phyloP scores from a whole-genome alignment of 2,113 vertebrate species.

The Alosa alosa region DNA sequence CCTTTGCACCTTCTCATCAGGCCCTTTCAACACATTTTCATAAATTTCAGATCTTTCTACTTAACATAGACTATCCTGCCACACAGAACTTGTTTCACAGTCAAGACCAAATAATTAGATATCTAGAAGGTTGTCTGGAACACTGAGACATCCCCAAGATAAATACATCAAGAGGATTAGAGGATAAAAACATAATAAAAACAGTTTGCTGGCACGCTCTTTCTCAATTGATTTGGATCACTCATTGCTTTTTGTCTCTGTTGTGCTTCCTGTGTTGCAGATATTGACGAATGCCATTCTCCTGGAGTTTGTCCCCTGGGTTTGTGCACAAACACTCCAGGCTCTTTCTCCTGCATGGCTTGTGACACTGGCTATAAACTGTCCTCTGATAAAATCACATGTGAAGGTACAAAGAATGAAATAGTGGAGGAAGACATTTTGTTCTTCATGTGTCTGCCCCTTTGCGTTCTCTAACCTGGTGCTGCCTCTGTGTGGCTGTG shows the following conservation, averaged over 20 bases:
- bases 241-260: constrained; percentile 31
- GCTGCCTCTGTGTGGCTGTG: not conserved
- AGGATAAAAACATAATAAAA: not conserved
- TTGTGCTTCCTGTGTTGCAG: constrained; percentile 29
- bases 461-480: not conserved
- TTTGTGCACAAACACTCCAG: constrained; percentile 33
- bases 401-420: constrained; percentile 69
- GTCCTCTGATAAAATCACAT: constrained; percentile 60
- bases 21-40: constrained; percentile 64
- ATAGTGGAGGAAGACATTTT: not conserved
- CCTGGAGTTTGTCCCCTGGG: not conserved
- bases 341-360: constrained; percentile 76
- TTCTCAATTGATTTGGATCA: not conserved
- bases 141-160: not conserved
- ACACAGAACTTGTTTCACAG: not conserved
- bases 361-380: constrained; percentile 69
- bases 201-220: not conserved
- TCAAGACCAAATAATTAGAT: not conserved
- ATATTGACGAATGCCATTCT: not conserved
- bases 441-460: not conserved
- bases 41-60: constrained; percentile 43
- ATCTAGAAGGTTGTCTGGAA: too few relatives aligned
- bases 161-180: too few relatives aligned
- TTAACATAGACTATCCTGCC: not conserved
- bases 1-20: constrained; percentile 72